Percentiles rank a stretch among this genome's conserved stretches.
These are phyloP conservation scores for Xanthia icteritia DNA, from an alignment of 2,888 invertebrate genomes.

Conservation along the genomic window DNA sequence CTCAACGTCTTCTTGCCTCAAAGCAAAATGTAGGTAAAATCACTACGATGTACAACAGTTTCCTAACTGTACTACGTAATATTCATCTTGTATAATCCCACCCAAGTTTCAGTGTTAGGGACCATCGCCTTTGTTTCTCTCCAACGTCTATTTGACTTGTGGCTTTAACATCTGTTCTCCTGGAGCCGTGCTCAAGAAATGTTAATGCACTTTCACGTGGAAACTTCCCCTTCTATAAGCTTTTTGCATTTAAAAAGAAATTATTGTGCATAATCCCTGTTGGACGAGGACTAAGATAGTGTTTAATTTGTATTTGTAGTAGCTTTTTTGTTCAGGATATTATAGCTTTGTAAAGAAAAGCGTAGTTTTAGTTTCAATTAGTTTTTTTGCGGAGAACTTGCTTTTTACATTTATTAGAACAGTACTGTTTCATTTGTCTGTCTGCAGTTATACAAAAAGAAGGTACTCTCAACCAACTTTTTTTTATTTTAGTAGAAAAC, in stretches of 20 bases:
- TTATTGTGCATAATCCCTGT: constrained; percentile 70
- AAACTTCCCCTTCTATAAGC: constrained; percentile 57
- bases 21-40: constrained; percentile 49
- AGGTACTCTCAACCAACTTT: constrained; percentile 26
- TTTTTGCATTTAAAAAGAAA: constrained; percentile 68
- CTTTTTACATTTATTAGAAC: constrained; percentile 41
- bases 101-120: constrained; percentile 62
- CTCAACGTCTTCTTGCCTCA: constrained; percentile 4
- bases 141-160: constrained; percentile 76
- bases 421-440: constrained; percentile 43
- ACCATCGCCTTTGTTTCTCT: constrained; percentile 70
- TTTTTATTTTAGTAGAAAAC: constrained; percentile 48
- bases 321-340: constrained; percentile 53
- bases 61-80: constrained; percentile 51
- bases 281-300: constrained; percentile 57
- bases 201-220: constrained; percentile 72
- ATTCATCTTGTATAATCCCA: constrained; percentile 69
- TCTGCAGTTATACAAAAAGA: constrained; percentile 39
- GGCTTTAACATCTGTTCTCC: constrained; percentile 72
- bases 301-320: constrained; percentile 63
- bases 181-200: constrained; percentile 71
- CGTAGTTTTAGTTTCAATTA: constrained; percentile 45
- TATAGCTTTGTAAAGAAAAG: constrained; percentile 52
- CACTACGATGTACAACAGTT: constrained; percentile 35
- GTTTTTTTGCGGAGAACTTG: constrained; percentile 25